phyloP scores from a whole-genome alignment of 2,888 invertebrate species.

The Lapara coniferarum region DNA sequence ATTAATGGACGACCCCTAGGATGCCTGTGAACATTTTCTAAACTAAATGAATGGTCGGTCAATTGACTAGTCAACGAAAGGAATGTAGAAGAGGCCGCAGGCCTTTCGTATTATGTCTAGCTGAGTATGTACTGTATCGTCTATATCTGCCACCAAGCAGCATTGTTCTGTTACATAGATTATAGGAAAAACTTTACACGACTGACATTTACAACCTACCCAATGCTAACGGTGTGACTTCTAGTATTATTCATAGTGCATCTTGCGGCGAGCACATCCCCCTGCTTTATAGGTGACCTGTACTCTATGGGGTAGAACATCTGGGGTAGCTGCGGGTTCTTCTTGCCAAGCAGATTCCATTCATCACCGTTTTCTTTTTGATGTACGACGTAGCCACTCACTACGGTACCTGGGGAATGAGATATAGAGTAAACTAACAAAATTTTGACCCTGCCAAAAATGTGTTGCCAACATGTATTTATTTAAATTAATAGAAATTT shows the following conservation, averaged over 20 bases:
- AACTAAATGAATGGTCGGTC: too few relatives aligned
- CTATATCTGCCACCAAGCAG: not conserved
- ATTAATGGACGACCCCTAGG: too few relatives aligned
- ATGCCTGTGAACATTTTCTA: too few relatives aligned
- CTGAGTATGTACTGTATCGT: not conserved
- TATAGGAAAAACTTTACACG: slow-evolving; percentile 8
- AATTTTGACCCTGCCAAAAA: not conserved
- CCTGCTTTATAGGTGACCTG: slow-evolving; percentile 84
- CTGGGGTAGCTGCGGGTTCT: slow-evolving; percentile 94
- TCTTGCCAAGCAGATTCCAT: slow-evolving; percentile 94
- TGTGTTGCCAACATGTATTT: not conserved
- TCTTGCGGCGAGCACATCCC: slow-evolving; percentile 92
- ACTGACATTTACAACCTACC: slow-evolving; percentile 79
- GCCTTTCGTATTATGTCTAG: not conserved
- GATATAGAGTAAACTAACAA: not conserved
- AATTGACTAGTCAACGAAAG: too few relatives aligned
- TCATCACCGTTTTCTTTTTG: slow-evolving; percentile 84
- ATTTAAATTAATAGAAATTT: not conserved
- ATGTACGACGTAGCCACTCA: slow-evolving; percentile 91
- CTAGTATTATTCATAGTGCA: slow-evolving; percentile 95
- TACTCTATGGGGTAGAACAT: slow-evolving; percentile 95
- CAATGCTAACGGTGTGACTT: slow-evolving; percentile 86
- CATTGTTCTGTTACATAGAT: not conserved
- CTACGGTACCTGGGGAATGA: slow-evolving; percentile 86
- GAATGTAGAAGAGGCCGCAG: too few relatives aligned